Evolutionary conservation across 2,113 vertebrate genomes (phyloP), one percentile per base, ranked within the genome.

Genomic region (Brienomyrus longianalis): DNA sequence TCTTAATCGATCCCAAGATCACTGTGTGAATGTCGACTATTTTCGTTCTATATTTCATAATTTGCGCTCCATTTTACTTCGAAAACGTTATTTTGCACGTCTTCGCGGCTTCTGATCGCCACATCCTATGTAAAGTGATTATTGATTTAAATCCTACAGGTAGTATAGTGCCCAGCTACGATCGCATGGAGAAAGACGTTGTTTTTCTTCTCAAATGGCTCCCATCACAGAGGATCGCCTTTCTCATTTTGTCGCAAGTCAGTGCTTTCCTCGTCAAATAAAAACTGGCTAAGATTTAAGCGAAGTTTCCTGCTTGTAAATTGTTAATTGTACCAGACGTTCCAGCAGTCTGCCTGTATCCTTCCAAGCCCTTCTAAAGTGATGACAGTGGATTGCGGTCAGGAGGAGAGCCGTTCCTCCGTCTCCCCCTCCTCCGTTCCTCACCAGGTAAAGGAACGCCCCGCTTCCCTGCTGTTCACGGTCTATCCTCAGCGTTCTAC

Each of bases 361-460:
- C 62, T 83, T 4, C 35, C 21, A 70, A 74, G 47, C 11, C n/a
- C 35, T 80, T 88, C 31, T 35, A 19, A 88, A 90, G 47, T 87
- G 86, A n/a, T 54, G 47, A 77, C 15, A 83, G 31, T 54, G 39
- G 50, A 88, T 17, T 83, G 70, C 27, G 45, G 66, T 86, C 66
- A 88, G 62, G 17, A n/a, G 17, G 27, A 80, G 54, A 70, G 89
- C 66, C 48, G 45, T 83, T n/a, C 23, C 21, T 21, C 84, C 3
- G 5, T 70, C 62, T 5, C 43, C 59, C 4, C 15, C 21, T 83
- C 74, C 85, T 80, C 48, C 31, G 70, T 80, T 83, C 35, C 59
- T 74, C 89, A 77, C 86, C 89, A 90, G 89, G 89, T 90, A 35
- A 83, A 80, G 62, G 59, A 80, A 56, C 59, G 89, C 85, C 59